These are phyloP conservation scores for Rhamnusium bicolor DNA, from an alignment of 2,888 invertebrate species.

Conservation along the genomic window DNA sequence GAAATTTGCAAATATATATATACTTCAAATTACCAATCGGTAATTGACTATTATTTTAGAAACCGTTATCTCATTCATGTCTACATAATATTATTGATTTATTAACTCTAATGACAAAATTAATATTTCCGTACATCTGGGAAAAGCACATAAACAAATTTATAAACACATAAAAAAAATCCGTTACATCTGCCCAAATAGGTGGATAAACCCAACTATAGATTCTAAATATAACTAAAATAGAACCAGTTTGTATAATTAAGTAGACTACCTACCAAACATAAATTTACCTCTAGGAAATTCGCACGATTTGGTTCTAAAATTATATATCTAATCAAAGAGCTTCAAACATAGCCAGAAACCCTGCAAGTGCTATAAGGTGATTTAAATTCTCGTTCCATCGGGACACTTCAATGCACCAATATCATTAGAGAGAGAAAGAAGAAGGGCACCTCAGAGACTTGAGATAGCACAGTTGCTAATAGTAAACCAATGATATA, in stretches of 20 bases:
- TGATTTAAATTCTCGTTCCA: constrained; percentile 17
- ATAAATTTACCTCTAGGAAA: background rate
- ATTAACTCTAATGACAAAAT: no score
- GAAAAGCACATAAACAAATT: no score
- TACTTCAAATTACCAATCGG: no score
- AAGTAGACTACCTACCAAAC: background rate
- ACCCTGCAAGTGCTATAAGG: background rate
- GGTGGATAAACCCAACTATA: background rate
- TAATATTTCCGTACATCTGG: no score
- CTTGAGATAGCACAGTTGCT: background rate
- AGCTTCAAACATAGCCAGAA: background rate
- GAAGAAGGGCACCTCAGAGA: background rate
- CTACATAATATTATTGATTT: no score
- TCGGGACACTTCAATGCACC: background rate
- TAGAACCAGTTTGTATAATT: background rate
- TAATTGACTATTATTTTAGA: no score
- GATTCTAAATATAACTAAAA: constrained; percentile 1
- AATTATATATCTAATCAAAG: constrained; percentile 1
- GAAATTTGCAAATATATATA: no score
- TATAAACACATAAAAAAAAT: no score
- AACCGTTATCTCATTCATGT: no score
- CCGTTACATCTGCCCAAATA: background rate
- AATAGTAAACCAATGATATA: background rate
- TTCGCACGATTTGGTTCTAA: background rate
- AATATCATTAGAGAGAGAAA: background rate